Evolutionary conservation across 1,140 invertebrate species (phyloP).

Genomic region (Drosophila sechellia): DNA sequence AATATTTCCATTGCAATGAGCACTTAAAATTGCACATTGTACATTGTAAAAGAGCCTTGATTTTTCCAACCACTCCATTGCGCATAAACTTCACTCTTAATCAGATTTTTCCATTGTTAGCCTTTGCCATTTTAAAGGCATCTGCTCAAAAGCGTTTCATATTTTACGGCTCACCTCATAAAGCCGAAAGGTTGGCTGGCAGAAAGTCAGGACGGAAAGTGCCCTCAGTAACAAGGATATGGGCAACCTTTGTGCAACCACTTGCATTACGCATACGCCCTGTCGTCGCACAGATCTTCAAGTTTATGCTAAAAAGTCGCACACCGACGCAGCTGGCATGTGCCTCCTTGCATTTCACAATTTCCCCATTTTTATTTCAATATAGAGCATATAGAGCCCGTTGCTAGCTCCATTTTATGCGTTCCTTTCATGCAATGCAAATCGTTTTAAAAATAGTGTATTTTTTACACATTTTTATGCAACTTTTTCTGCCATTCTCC

Average conservation of each 20-base stretch:
- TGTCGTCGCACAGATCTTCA: constrained; percentile 60
- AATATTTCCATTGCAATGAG: not conserved
- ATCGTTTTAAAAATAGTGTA: constrained; percentile 66
- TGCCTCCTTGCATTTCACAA: constrained; percentile 61
- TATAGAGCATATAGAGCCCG: constrained; percentile 60
- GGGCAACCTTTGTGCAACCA: constrained; percentile 31
- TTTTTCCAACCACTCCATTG: no score
- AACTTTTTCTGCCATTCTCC: constrained; percentile 62
- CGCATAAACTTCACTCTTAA: constrained; percentile 2
- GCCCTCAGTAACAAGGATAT: constrained; percentile 44
- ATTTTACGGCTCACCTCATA: constrained; percentile 56
- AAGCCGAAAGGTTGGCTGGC: constrained; percentile 37
- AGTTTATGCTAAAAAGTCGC: constrained; percentile 68
- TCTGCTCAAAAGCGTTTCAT: constrained; percentile 55
- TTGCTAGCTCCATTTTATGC: constrained; percentile 29
- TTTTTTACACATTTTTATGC: constrained; percentile 51
- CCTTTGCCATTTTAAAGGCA: constrained; percentile 46
- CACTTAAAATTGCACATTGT: not conserved
- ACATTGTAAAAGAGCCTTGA: not conserved
- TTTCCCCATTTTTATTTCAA: constrained; percentile 74
- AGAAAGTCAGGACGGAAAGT: constrained; percentile 18
- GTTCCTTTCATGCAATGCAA: constrained; percentile 75
- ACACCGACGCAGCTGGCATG: constrained; percentile 45
- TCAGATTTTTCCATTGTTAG: not conserved
- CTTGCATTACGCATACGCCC: constrained; percentile 60